Conservation (phyloP, 37 sponge, comb jelly and placozoan genomes). For the Oopsacas minuta region DNA sequence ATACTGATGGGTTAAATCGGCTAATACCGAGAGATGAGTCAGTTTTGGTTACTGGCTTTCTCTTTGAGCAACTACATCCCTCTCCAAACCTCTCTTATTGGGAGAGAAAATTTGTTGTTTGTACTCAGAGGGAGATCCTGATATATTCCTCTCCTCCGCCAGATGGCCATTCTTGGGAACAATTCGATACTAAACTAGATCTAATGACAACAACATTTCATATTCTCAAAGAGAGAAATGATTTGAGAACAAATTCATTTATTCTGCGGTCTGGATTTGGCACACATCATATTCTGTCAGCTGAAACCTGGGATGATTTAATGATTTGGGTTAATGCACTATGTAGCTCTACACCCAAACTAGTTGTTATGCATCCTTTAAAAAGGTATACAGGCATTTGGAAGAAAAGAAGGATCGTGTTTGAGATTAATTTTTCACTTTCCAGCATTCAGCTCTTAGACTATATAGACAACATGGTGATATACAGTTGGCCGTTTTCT, state of each 20-base stretch:
- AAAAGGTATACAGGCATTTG: background rate
- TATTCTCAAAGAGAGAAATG: background rate
- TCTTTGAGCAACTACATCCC: background rate
- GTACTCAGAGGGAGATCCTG: background rate
- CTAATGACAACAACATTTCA: background rate
- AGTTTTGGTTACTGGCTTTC: background rate
- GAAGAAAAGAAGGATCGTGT: background rate
- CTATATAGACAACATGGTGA: background rate
- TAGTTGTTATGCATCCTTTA: background rate
- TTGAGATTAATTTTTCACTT: background rate
- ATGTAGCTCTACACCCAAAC: background rate
- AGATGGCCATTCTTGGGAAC: background rate
- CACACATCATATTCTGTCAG: background rate
- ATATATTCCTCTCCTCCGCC: background rate
- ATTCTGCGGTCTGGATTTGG: background rate
- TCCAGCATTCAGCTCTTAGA: background rate
- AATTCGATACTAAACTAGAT: background rate
- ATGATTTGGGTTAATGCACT: background rate
- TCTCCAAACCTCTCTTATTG: background rate
- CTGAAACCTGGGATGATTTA: slow-evolving; percentile 3
- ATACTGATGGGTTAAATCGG: background rate
- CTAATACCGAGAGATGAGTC: background rate
- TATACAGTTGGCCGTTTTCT: background rate
- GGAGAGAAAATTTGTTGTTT: background rate
- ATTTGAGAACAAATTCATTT: background rate